phyloP scores from a whole-genome alignment of 2,797 vertebrate species.

The Eulemur rubriventer region DNA sequence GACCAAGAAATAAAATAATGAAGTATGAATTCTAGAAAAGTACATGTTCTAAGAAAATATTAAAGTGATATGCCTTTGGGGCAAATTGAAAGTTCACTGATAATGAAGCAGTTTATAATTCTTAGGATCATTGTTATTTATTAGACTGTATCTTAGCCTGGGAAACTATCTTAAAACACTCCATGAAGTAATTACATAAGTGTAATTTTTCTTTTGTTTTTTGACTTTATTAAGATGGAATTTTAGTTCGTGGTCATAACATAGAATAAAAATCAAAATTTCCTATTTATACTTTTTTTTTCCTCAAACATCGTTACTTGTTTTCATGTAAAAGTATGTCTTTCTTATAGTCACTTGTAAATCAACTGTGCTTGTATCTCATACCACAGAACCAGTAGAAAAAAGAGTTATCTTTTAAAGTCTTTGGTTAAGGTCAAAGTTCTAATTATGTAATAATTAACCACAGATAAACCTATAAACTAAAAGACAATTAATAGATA shows the following conservation, averaged over 20 bases:
- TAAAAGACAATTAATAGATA: not conserved
- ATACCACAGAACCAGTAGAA: not conserved
- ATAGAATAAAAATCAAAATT: not conserved
- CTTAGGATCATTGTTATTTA: not conserved
- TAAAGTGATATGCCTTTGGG: not conserved
- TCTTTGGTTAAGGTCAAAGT: not conserved
- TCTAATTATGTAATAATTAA: slow-evolving; percentile 28
- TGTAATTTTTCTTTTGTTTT: not conserved
- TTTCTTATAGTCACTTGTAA: not conserved
- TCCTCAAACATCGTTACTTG: not conserved
- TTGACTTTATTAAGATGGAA: not conserved
- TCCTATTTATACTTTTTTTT: not conserved
- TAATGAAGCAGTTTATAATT: not conserved
- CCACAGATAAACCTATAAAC: not conserved
- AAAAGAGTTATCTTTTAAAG: slow-evolving; percentile 2
- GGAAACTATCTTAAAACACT: not conserved
- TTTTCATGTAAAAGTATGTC: not conserved
- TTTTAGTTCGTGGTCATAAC: not conserved
- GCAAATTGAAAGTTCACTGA: not conserved
- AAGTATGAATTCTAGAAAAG: not conserved
- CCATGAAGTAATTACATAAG: not conserved
- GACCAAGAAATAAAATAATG: slow-evolving; percentile 30
- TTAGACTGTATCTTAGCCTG: not conserved
- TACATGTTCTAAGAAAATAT: not conserved
- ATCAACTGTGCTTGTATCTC: not conserved